phyloP scores from a whole-genome alignment of 2,888 invertebrate genomes.

The Brachyptera putata region DNA sequence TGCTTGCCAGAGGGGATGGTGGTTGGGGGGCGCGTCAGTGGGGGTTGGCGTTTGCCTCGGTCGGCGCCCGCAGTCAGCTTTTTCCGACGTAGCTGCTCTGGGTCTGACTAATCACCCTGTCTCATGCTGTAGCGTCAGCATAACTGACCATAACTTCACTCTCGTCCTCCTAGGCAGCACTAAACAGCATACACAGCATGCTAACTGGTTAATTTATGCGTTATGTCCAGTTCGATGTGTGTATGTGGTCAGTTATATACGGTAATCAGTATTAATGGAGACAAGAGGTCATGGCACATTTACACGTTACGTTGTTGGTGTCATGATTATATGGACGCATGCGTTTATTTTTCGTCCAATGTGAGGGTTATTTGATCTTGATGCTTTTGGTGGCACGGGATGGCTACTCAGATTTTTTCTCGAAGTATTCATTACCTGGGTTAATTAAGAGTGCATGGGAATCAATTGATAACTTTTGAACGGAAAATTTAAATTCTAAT shows the following conservation, averaged over 20 bases:
- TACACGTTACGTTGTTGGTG: too few relatives aligned
- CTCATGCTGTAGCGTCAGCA: conserved; percentile 7
- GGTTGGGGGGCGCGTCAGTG: background rate
- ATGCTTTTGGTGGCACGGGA: too few relatives aligned
- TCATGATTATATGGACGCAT: too few relatives aligned
- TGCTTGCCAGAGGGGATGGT: background rate
- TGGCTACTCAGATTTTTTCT: too few relatives aligned
- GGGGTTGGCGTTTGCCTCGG: background rate
- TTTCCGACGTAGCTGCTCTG: conserved; percentile 5
- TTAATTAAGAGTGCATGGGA: too few relatives aligned
- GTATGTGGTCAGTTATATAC: conserved; percentile 3
- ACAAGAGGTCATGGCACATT: background rate
- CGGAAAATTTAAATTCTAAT: too few relatives aligned
- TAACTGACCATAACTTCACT: conserved; percentile 5
- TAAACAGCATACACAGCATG: too few relatives aligned
- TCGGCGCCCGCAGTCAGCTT: conserved; percentile 9
- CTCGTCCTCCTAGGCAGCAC: too few relatives aligned
- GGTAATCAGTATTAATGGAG: conserved; percentile 9
- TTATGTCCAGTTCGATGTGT: background rate
- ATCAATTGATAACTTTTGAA: too few relatives aligned
- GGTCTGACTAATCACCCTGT: background rate
- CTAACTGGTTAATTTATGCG: background rate
- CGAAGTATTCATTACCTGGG: too few relatives aligned
- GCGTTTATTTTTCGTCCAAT: too few relatives aligned
- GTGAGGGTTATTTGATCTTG: too few relatives aligned